A percentile compares a stretch with the other conserved stretches of the same genome.
Conservation (phyloP, 2,888 invertebrate species). For the Ceraclea dissimilis region DNA sequence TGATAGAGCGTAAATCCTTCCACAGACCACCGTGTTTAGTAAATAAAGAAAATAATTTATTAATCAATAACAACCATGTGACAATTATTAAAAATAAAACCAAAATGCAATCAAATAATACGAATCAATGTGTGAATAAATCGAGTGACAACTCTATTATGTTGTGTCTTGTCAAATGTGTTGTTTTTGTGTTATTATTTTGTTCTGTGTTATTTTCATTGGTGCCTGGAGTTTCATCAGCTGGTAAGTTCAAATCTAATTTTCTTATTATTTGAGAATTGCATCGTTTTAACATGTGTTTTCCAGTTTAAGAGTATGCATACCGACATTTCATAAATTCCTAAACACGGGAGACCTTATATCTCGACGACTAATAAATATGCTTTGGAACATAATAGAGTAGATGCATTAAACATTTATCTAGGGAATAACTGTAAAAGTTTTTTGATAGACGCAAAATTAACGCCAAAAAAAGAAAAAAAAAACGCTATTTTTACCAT, state of each 20-base stretch:
- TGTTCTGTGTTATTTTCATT: neutral
- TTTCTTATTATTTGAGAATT: neutral
- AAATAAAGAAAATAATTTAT: neutral
- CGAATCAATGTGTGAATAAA: neutral
- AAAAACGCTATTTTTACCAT: no score
- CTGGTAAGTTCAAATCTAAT: neutral
- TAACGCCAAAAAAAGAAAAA: no score
- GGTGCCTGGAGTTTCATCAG: neutral
- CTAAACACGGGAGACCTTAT: no score
- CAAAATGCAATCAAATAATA: neutral
- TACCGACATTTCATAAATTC: no score
- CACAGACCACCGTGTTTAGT: slow-evolving; percentile 1
- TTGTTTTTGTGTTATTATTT: neutral
- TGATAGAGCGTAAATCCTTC: neutral
- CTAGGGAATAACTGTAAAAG: no score
- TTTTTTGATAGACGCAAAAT: no score
- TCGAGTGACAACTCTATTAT: neutral
- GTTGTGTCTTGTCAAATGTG: no score
- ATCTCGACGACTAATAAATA: no score
- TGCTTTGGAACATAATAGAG: no score
- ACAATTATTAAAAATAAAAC: neutral
- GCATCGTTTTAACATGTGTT: no score
- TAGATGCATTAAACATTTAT: no score
- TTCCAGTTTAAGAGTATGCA: no score
- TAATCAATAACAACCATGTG: neutral